These are phyloP conservation scores for Antechinus flavipes DNA, from an alignment of 2,113 vertebrate species.

Conservation along the genomic window DNA sequence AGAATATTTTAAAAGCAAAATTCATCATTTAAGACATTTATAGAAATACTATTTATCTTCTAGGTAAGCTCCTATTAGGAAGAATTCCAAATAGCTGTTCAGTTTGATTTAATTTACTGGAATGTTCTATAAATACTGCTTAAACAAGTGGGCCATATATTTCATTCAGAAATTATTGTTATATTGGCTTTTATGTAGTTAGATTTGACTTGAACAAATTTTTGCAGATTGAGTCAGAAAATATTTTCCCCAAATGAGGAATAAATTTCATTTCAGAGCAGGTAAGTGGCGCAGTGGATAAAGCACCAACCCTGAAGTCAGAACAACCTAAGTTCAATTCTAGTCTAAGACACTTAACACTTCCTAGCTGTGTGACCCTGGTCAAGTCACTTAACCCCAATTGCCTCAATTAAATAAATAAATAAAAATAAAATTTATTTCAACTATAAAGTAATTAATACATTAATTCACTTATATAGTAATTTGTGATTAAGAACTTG, in stretches of 20 bases:
- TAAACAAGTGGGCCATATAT: neutral
- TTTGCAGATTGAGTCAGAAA: neutral
- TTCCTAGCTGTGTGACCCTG: too few relatives aligned
- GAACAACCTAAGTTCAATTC: too few relatives aligned
- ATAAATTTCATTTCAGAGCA: neutral
- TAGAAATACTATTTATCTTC: neutral
- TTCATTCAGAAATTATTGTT: neutral
- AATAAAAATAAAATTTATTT: neutral
- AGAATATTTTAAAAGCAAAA: neutral
- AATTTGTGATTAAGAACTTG: neutral
- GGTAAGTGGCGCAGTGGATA: too few relatives aligned
- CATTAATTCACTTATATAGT: neutral
- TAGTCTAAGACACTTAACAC: too few relatives aligned
- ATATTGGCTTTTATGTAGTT: rapidly evolving
- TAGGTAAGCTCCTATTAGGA: neutral
- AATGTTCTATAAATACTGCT: neutral
- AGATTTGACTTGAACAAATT: rapidly evolving
- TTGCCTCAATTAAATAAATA: too few relatives aligned
- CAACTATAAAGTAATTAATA: neutral
- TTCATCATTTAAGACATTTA: neutral
- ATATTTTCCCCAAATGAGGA: neutral
- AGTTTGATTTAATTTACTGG: neutral
- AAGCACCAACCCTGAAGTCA: too few relatives aligned
- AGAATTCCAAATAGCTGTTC: too few relatives aligned
- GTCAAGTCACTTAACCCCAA: too few relatives aligned